These are phyloP conservation scores for Notechis scutatus DNA, from an alignment of 2,113 vertebrate genomes.

Conservation along the genomic window DNA sequence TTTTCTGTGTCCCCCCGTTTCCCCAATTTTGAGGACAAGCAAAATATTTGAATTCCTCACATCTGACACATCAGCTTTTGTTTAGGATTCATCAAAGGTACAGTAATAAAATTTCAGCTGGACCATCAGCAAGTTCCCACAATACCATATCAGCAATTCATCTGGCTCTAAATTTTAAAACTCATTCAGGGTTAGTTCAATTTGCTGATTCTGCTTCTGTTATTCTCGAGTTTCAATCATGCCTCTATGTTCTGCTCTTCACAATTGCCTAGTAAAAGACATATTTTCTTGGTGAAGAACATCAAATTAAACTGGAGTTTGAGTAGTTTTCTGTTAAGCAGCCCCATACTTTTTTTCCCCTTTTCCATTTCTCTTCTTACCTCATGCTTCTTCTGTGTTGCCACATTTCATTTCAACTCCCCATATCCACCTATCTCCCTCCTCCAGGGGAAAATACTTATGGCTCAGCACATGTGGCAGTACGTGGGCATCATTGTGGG, in stretches of 20 bases:
- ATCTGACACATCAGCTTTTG: neutral
- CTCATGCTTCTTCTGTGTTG: neutral
- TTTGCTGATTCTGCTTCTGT: neutral
- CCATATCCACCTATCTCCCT: neutral
- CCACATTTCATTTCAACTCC: neutral
- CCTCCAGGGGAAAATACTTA: neutral
- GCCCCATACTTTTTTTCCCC: neutral
- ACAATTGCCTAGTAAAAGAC: neutral
- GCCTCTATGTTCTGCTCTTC: neutral
- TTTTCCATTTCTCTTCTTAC: neutral
- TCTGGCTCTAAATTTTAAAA: neutral
- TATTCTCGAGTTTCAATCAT: neutral
- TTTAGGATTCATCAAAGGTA: neutral
- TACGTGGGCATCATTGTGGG: neutral
- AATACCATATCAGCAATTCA: neutral
- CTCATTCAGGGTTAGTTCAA: neutral
- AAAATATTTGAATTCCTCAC: neutral
- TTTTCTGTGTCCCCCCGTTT: neutral
- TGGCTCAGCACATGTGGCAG: neutral
- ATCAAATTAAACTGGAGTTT: neutral
- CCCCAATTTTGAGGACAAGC: neutral
- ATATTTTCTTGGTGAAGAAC: neutral
- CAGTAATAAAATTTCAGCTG: neutral
- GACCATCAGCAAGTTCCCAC: neutral
- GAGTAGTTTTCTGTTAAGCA: neutral